Percentiles rank a stretch among this genome's conserved stretches.
Conservation (phyloP, 1,140 invertebrate genomes). For the Eriosoma lanigerum region DNA sequence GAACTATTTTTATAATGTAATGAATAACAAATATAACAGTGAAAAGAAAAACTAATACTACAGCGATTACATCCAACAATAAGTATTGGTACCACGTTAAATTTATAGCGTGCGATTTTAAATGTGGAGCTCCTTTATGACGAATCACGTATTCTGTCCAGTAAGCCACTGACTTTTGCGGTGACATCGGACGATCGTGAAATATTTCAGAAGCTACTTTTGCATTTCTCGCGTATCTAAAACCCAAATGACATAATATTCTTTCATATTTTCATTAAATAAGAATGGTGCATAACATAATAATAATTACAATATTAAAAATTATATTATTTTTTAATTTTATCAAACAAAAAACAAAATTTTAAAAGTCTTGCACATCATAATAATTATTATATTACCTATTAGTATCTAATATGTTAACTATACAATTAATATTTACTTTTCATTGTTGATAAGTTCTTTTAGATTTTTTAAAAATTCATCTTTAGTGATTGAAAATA, state of each 20-base stretch:
- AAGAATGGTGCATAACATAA: too few relatives aligned
- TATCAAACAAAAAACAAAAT: too few relatives aligned
- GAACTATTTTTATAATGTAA: not conserved
- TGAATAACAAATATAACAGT: not conserved
- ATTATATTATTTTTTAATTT: too few relatives aligned
- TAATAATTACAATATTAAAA: too few relatives aligned
- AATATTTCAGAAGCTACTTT: conserved; percentile 39
- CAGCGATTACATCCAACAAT: conserved; percentile 61
- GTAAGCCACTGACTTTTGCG: conserved; percentile 67
- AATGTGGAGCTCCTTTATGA: conserved; percentile 63
- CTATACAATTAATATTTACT: too few relatives aligned
- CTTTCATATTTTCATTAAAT: not conserved
- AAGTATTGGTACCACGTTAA: conserved; percentile 61
- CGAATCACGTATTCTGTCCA: conserved; percentile 71
- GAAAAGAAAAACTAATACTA: not conserved
- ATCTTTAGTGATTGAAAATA: too few relatives aligned
- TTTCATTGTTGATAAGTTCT: too few relatives aligned
- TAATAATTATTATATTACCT: too few relatives aligned
- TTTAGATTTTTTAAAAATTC: too few relatives aligned
- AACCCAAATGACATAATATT: not conserved
- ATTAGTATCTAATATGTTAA: too few relatives aligned
- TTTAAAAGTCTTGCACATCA: too few relatives aligned
- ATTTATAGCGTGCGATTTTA: conserved; percentile 59
- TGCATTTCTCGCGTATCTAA: not conserved
- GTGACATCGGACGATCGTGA: conserved; percentile 64